Evolutionary conservation across 2,888 invertebrate species (phyloP), one percentile per base, ranked within the genome.

Genomic region (Monoplex corrugatus): DNA sequence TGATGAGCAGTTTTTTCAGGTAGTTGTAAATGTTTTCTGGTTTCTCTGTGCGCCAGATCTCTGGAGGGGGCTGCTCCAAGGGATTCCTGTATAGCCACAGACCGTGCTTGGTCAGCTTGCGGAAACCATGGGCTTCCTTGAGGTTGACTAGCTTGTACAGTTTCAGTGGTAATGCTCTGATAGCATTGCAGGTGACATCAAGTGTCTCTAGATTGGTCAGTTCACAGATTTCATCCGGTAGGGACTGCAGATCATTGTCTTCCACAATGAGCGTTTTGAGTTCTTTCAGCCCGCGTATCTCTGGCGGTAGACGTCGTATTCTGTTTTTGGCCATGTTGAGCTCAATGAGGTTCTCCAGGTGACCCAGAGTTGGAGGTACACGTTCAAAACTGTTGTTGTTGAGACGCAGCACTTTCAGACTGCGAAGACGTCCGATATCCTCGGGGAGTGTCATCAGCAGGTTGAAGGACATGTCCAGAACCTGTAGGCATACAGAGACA

Each of bases 21-120:
- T 95, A 95, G 43, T 93, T 13, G 91, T 94, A 96, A 80, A 95
- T 95, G 82, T 94, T 93, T 40, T 94, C 92, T 10, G 95, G 94
- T 45, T 94, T 92, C 35, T 94, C 94, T 0, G 95, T 95, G 88
- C 95, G 94, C 96, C 96, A 96, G 6, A 96, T 92, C 78, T 95
- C 93, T 80, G 94, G 94, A 45, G 96, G 96, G 23, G 95, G 96
- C 75, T 93, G 93, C 44, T 92, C 94, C 45, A 96, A 91, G 16
- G 96, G 96, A 89, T 96, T 96, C 87, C 94, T 94, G 92, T 95
- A 94, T 83, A 96, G 92, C 96, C 96, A 96, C 84, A 96, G 92
- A 5, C 96, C 96, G 91, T 92, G 88, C 89, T 95, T 95, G 32
- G 93, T 91, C 35, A 95, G 92, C 75, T 95, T 95, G 63, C 92